Percentiles rank a stretch among this genome's conserved stretches.
Evolutionary conservation across 2,888 invertebrate genomes (phyloP).

Genomic region (Caenorhabditis wallacei): DNA sequence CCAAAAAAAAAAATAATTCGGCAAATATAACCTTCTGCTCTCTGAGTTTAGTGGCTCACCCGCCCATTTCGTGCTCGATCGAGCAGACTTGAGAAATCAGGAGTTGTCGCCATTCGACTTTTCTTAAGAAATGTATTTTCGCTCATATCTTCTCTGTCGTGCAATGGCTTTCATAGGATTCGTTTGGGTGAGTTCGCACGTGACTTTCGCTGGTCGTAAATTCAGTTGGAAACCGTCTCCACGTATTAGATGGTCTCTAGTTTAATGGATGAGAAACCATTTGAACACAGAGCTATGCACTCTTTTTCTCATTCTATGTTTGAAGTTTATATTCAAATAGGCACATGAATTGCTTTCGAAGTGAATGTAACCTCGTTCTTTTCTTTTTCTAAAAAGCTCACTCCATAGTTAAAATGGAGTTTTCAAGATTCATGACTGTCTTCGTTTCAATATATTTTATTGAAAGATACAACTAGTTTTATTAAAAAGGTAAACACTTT

Average conservation of each 20-base stretch:
- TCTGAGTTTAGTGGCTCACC: slow-evolving; percentile 31
- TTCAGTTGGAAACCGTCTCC: slow-evolving; percentile 19
- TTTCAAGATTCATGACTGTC: too few species aligned
- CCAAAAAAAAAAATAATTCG: slow-evolving; percentile 31
- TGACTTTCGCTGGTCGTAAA: slow-evolving; percentile 40
- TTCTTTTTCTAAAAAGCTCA: too few species aligned
- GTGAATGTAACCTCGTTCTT: too few species aligned
- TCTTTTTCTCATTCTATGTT: background rate
- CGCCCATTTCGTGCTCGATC: slow-evolving; percentile 58
- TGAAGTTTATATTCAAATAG: background rate
- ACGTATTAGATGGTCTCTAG: slow-evolving; percentile 10
- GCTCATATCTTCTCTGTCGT: background rate
- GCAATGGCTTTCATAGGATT: slow-evolving; percentile 45
- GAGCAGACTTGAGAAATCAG: slow-evolving; percentile 36
- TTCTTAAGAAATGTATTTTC: slow-evolving; percentile 12
- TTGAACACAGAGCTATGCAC: slow-evolving; percentile 2
- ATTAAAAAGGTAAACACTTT: too few species aligned
- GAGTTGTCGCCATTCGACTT: slow-evolving; percentile 15
- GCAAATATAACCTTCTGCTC: slow-evolving; percentile 53
- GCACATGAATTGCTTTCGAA: too few species aligned
- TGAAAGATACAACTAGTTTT: too few species aligned
- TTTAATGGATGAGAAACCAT: slow-evolving; percentile 35
- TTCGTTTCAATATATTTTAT: too few species aligned
- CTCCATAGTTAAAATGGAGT: too few species aligned
- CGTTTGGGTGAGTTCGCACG: slow-evolving; percentile 56